phyloP scores from a whole-genome alignment of 2,113 vertebrate species.

The Nothocercus julius region DNA sequence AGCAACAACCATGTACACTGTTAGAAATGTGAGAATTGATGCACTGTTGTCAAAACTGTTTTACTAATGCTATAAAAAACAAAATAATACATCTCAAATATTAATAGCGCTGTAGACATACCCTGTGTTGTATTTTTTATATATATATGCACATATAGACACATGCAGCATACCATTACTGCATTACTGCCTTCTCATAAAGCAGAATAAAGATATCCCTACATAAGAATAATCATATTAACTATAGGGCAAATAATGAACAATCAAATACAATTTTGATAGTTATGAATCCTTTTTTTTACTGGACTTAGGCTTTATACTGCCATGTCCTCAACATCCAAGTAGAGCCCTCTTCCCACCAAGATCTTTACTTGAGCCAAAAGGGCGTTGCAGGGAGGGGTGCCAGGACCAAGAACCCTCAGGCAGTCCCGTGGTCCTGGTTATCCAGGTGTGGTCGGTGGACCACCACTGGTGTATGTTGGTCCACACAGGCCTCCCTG shows the following conservation, averaged over 20 bases:
- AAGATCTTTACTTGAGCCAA: background rate
- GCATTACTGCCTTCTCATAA: background rate
- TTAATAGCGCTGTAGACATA: background rate
- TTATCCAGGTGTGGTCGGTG: conserved; percentile 32
- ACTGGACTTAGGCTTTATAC: background rate
- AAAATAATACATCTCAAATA: background rate
- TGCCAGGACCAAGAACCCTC: background rate
- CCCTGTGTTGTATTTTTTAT: background rate
- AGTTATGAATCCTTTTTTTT: background rate
- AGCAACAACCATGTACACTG: background rate
- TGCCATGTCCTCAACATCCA: background rate
- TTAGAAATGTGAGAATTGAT: background rate
- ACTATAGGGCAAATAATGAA: background rate
- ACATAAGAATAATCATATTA: background rate
- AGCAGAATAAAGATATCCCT: fast-evolving
- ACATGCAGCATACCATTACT: fast-evolving
- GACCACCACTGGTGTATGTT: conserved; percentile 41
- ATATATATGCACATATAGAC: background rate
- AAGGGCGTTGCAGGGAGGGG: fast-evolving
- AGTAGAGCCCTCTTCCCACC: background rate
- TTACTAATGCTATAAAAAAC: background rate
- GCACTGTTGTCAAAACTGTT: background rate
- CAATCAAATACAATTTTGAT: background rate
- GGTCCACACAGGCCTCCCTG: conserved; percentile 28
- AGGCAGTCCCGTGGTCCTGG: background rate